phyloP scores from a whole-genome alignment of 2,888 invertebrate species.

The Aphodius sticticus region DNA sequence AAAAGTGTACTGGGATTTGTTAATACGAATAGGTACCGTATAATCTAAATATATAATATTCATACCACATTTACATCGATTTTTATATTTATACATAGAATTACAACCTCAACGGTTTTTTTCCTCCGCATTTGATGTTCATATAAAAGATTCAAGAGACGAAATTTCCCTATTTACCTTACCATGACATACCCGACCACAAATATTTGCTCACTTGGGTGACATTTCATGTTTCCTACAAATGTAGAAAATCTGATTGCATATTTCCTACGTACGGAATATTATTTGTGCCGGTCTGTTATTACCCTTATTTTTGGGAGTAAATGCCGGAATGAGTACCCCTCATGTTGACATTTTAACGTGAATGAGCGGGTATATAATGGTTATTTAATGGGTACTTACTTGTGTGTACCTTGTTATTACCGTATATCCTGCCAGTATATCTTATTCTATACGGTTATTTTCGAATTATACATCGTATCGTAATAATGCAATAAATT shows the following conservation, averaged over 20 bases:
- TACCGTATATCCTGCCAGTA: background rate
- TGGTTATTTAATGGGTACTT: background rate
- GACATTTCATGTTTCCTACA: background rate
- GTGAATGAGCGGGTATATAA: background rate
- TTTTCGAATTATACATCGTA: too few species aligned
- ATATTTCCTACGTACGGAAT: background rate
- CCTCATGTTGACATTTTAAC: background rate
- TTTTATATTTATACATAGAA: background rate
- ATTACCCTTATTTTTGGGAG: background rate
- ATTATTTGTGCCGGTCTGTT: background rate
- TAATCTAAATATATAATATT: background rate
- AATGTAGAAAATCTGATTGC: background rate
- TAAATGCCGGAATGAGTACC: background rate
- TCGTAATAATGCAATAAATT: too few species aligned
- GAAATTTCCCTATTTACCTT: background rate
- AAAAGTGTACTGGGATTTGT: background rate
- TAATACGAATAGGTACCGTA: background rate
- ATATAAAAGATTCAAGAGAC: background rate
- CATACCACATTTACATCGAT: background rate
- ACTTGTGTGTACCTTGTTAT: background rate
- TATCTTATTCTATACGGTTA: background rate
- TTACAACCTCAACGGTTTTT: background rate
- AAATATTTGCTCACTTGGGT: background rate
- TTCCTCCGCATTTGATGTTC: background rate
- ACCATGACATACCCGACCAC: background rate